phyloP scores from a whole-genome alignment of 2,113 vertebrate genomes.

The Colius striatus region DNA sequence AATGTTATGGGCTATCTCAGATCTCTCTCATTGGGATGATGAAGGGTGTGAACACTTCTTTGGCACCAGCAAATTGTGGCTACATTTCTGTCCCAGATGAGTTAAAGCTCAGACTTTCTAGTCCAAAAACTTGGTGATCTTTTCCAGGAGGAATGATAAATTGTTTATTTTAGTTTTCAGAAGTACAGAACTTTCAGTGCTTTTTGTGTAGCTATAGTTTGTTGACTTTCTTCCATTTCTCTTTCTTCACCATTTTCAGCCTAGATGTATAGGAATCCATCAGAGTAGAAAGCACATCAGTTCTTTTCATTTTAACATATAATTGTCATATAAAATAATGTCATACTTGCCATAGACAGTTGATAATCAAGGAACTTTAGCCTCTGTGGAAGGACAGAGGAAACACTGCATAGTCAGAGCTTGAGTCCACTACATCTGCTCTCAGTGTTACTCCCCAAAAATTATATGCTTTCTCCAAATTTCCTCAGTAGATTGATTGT shows the following conservation, averaged over 20 bases:
- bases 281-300: background rate
- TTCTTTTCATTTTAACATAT: background rate
- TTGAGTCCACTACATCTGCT: background rate
- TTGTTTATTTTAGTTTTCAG: background rate
- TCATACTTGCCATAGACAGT: background rate
- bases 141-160: background rate
- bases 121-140: background rate
- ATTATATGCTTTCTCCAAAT: background rate
- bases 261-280: background rate
- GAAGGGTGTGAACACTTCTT: background rate
- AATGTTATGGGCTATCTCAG: background rate
- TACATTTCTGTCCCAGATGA: background rate
- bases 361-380: background rate
- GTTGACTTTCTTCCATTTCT: background rate
- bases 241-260: background rate
- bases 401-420: background rate
- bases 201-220: background rate
- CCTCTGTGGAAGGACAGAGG: background rate
- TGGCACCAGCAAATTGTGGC: background rate
- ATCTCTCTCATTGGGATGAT: background rate
- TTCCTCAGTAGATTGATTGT: background rate
- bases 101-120: background rate
- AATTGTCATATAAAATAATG: background rate
- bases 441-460: background rate
- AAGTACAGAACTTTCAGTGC: background rate